Conservation (phyloP, 2,888 invertebrate species). For the Nomada goodeniana region DNA sequence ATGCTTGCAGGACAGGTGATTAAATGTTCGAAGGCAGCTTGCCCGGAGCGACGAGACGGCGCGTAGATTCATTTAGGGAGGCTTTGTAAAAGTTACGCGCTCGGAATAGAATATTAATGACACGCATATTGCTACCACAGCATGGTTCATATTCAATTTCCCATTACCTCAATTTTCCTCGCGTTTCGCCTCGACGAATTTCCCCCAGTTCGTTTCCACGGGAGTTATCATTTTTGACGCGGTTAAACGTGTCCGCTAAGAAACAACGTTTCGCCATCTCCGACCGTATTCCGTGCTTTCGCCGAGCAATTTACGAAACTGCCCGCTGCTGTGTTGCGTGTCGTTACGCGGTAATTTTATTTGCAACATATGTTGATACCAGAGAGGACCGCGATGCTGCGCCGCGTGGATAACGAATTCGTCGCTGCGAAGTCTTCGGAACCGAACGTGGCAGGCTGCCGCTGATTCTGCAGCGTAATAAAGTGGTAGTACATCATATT, state of each 20-base stretch:
- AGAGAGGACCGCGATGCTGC: not conserved
- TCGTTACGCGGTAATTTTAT: constrained; percentile 38
- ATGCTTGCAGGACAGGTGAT: too few species aligned
- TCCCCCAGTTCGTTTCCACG: not conserved
- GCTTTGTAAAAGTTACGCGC: too few species aligned
- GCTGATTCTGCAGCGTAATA: constrained; percentile 43
- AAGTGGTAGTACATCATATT: constrained; percentile 55
- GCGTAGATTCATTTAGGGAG: too few species aligned
- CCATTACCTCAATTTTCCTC: too few species aligned
- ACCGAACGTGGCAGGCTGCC: constrained; percentile 22
- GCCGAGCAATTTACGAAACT: constrained; percentile 12
- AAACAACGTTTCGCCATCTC: not conserved
- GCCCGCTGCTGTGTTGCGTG: not conserved
- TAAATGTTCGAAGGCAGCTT: too few species aligned
- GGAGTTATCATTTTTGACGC: not conserved
- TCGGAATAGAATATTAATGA: too few species aligned
- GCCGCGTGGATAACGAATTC: constrained; percentile 12
- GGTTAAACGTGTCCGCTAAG: not conserved
- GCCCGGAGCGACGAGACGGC: too few species aligned
- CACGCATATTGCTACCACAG: too few species aligned
- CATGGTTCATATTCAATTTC: too few species aligned
- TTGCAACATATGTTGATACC: not conserved
- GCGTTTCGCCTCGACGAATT: too few species aligned
- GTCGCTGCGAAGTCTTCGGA: constrained; percentile 14
- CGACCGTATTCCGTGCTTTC: not conserved